Evolutionary conservation across 1,140 invertebrate species (phyloP).

Genomic region (Cecropterus lyciades): DNA sequence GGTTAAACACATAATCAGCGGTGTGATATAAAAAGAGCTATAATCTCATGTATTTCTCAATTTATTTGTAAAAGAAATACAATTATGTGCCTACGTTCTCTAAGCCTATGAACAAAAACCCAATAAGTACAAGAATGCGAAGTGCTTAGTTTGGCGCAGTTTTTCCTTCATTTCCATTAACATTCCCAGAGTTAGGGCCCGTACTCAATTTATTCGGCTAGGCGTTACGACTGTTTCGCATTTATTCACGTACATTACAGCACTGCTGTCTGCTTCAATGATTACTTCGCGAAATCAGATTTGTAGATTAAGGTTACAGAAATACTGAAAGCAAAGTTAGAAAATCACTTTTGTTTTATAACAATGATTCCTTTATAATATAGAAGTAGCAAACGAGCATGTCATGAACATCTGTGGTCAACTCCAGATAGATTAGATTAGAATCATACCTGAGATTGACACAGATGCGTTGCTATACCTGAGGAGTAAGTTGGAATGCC

Average conservation of each 20-base stretch:
- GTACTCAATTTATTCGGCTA: slow-evolving; percentile 61
- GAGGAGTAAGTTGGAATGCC: too few relatives aligned
- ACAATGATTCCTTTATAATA: too few relatives aligned
- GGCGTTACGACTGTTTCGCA: slow-evolving; percentile 58
- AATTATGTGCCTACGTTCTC: not conserved
- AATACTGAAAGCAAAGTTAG: not conserved
- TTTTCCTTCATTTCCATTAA: slow-evolving; percentile 70
- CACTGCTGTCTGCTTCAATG: slow-evolving; percentile 33
- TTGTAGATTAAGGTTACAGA: slow-evolving; percentile 38
- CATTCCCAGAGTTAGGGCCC: slow-evolving; percentile 60
- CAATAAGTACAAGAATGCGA: slow-evolving; percentile 45
- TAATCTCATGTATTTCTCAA: not conserved
- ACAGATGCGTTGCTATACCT: too few relatives aligned
- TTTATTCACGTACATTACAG: slow-evolving; percentile 47
- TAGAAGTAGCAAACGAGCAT: too few relatives aligned
- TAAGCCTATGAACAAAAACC: slow-evolving; percentile 21
- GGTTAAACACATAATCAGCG: too few relatives aligned
- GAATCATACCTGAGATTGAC: too few relatives aligned
- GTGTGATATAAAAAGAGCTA: too few relatives aligned
- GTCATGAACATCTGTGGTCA: too few relatives aligned
- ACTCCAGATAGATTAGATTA: too few relatives aligned
- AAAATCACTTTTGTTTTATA: too few relatives aligned
- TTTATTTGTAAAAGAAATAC: not conserved
- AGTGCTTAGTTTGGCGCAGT: slow-evolving; percentile 49
- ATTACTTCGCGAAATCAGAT: slow-evolving; percentile 39